Evolutionary conservation across 2,113 vertebrate species (phyloP), one percentile per base, ranked within the genome.

Genomic region (Stictonetta naevosa): DNA sequence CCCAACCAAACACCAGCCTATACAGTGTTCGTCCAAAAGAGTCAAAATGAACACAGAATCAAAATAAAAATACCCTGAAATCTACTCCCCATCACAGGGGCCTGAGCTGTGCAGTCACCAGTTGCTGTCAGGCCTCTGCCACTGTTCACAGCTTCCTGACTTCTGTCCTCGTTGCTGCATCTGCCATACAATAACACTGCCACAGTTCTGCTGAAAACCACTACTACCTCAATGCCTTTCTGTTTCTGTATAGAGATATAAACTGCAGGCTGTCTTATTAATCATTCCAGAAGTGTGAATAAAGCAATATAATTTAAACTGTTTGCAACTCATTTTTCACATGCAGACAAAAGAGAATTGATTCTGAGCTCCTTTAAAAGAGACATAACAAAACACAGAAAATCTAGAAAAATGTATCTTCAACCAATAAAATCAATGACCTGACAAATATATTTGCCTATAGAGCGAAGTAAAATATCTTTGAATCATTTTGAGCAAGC

Each of bases 171-270:
- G 1, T 40, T 92, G 55, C 2, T 1, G 12, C 0, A 0, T 29
- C 29, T 69, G 25, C 53, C 3, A 0, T 0, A 1, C 0, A 33
- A 8, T 38, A 12, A 20, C 2, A 6, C 1, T 7, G 42, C 20
- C 38, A 38, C 28, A 33, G 21, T 6, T 16, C 36, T 4, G 1
- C 50, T 62, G 38, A 83, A 31, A 1, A 7, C n/a, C 18, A 3
- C 38, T 29, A 56, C 36, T 28, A 2, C 11, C 33, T 21, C 21
- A 74, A n/a, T 9, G 4, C 3, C 9, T 71, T 64, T 83, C 31
- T 19, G 12, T 42, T 72, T 28, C n/a, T 23, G 1, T 28, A 4
- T 3, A 21, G 56, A 26, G 10, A 29, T 40, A 50, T 7, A 62
- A 71, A n/a, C 44, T 59, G 55, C 11, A 77, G 48, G 4, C 53